phyloP scores from a whole-genome alignment of 2,888 invertebrate genomes.

The Hirtodrosophila histrioides region DNA sequence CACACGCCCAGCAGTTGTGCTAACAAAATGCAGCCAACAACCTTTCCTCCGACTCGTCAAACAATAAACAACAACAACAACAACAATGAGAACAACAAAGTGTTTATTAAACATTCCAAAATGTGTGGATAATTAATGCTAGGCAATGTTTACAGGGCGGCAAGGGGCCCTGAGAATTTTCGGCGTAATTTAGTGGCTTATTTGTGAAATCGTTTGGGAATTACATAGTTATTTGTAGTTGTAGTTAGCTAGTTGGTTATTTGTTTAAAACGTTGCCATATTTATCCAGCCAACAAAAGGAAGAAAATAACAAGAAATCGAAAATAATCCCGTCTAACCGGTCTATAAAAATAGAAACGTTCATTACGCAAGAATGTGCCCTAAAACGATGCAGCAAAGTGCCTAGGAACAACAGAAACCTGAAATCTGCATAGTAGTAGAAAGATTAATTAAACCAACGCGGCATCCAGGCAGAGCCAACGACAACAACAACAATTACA shows the following conservation, averaged over 20 bases:
- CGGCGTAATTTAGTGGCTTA: conserved; percentile 77
- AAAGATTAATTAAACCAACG: conserved; percentile 70
- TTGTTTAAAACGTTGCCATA: conserved; percentile 41
- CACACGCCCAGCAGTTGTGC: conserved; percentile 65
- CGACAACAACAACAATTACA: conserved; percentile 8
- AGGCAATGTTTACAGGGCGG: conserved; percentile 29
- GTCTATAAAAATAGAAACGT: conserved; percentile 70
- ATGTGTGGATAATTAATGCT: conserved; percentile 62
- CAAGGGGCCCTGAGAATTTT: conserved; percentile 49
- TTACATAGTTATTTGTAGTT: conserved; percentile 8
- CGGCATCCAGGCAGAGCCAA: conserved; percentile 4
- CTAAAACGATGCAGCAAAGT: conserved; percentile 76
- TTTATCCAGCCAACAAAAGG: conserved; percentile 43
- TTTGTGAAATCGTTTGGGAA: no score
- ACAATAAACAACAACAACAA: conserved; percentile 20
- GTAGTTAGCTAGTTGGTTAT: conserved; percentile 11
- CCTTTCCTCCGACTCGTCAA: conserved; percentile 43
- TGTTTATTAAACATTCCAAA: conserved; percentile 44
- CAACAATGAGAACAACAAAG: conserved; percentile 30
- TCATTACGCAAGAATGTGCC: conserved; percentile 80
- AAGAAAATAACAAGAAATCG: conserved; percentile 1
- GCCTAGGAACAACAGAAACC: conserved; percentile 61
- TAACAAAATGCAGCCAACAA: conserved; percentile 73
- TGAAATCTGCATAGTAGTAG: conserved; percentile 74
- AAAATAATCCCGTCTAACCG: conserved; percentile 68